Evolutionary conservation across 2,113 vertebrate species (phyloP), one percentile per base, ranked within the genome.

Genomic region (Columba livia): DNA sequence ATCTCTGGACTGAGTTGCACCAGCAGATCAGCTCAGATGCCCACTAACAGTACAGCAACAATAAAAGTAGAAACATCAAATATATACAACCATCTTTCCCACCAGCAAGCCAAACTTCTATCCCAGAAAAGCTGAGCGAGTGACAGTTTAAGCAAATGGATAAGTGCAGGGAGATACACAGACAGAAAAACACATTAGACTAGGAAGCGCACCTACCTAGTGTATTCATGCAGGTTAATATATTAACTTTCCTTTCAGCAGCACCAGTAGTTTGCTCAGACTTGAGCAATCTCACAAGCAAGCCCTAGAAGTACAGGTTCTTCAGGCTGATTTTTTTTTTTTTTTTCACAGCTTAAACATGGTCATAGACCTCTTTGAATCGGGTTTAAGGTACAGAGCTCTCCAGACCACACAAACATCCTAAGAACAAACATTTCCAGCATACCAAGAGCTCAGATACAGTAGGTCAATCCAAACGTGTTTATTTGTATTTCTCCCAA

Each of bases 381-480:
- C 10, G 0, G 25, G 56, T 79, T 91, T 78, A 93, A 94, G 88
- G 88, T 71, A 88, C 85, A 60, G 83, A 84, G 79, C 65, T 71
- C 92, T 94, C 75, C 77, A 93, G 79, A 81, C 85, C 86, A 85
- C 90, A 93, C 85, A 97, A 96, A 93, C 69, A 96, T 90, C 57
- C 93, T 14, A 53, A 94, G 93, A 96, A 94, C 92, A 96, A 96
- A 95, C 61, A 95, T 94, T 96, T 95, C 57, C 85, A 92, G 94
- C 94, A 96, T 97, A 90, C 95, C 94, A 90, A 95, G 90, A 64
- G 65, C 93, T 92, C 90, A 88, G 90, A 95, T 75, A 92, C 7
- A 15, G 88, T 72, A 64, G 61, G 88, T 88, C 83, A 84, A 84
- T 80, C 92, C 88, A 70, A 91, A n/a, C 24, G 20, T 79, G 93